phyloP scores from a whole-genome alignment of 2,888 invertebrate species.

The Meiosimyza platycephala region DNA sequence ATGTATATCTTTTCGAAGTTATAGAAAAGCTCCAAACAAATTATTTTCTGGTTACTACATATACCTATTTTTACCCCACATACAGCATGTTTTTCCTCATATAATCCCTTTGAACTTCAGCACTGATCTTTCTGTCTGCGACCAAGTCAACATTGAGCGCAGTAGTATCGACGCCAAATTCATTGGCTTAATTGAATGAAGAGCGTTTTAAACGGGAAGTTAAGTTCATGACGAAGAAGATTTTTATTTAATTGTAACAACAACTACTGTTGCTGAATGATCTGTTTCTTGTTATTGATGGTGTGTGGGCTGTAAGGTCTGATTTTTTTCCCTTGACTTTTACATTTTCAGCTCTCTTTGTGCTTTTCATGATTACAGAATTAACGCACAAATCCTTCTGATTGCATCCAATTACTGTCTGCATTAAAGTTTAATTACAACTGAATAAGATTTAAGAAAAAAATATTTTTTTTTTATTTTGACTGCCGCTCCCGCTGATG shows the following conservation, averaged over 20 bases:
- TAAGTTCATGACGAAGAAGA: slow-evolving; percentile 55
- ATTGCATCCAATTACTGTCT: not conserved
- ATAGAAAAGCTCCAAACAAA: too few relatives aligned
- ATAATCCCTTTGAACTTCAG: too few relatives aligned
- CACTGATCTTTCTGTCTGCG: slow-evolving; percentile 2
- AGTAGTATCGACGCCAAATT: slow-evolving; percentile 50
- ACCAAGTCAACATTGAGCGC: slow-evolving; percentile 6
- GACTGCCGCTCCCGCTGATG: slow-evolving; percentile 58
- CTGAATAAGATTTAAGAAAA: not conserved
- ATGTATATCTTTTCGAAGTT: too few relatives aligned
- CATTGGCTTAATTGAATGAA: slow-evolving; percentile 66
- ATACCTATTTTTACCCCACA: too few relatives aligned
- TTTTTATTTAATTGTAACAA: slow-evolving; percentile 36
- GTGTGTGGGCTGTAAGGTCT: slow-evolving; percentile 31
- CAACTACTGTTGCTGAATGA: slow-evolving; percentile 19
- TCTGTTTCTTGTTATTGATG: slow-evolving; percentile 8
- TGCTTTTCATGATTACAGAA: not conserved
- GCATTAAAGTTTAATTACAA: not conserved
- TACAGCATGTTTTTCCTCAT: too few relatives aligned
- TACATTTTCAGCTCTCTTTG: not conserved
- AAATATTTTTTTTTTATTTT: slow-evolving; percentile 4
- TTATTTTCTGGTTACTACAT: too few relatives aligned
- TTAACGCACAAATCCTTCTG: slow-evolving; percentile 17
- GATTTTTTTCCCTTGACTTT: slow-evolving; percentile 15
- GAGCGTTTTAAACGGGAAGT: slow-evolving; percentile 64